phyloP scores from a whole-genome alignment of 2,113 vertebrate genomes.

The Rissa tridactyla region DNA sequence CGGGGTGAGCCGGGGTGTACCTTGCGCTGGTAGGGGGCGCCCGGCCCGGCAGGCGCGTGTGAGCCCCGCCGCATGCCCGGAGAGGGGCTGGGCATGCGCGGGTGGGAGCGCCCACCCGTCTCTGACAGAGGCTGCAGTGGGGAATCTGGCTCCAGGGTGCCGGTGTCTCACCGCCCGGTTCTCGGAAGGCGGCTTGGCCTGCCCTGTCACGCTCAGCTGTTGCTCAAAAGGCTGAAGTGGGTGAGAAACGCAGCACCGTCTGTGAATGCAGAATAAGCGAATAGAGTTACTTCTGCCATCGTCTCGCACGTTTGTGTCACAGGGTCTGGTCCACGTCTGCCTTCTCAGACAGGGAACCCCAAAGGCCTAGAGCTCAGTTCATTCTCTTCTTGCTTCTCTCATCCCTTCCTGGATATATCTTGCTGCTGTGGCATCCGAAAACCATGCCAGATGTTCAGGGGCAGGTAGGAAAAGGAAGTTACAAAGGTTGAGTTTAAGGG shows the following conservation, averaged over 20 bases:
- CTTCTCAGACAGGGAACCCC: not conserved
- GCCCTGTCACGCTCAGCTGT: not conserved
- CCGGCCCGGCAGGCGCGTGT: too few relatives aligned
- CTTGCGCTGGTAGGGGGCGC: too few relatives aligned
- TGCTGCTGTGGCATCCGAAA: not conserved
- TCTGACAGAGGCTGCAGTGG: not conserved
- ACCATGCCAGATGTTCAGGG: not conserved
- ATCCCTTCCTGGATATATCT: not conserved
- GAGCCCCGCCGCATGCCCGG: too few relatives aligned
- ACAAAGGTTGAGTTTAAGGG: not conserved
- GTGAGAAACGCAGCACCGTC: not conserved
- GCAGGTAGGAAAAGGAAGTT: not conserved
- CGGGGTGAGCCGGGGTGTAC: too few relatives aligned
- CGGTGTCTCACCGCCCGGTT: fast-evolving
- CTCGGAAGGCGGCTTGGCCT: not conserved
- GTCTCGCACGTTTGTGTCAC: not conserved
- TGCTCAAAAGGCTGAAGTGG: not conserved
- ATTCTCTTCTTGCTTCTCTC: not conserved
- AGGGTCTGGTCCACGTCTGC: too few relatives aligned
- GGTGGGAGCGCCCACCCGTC: not conserved
- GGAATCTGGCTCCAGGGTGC: too few relatives aligned
- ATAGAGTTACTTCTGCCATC: not conserved
- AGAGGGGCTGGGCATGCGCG: too few relatives aligned
- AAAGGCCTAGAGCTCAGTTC: too few relatives aligned
- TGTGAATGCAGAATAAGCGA: not conserved